phyloP scores from a whole-genome alignment of 2,888 invertebrate species.

The Marronus borbonicus region DNA sequence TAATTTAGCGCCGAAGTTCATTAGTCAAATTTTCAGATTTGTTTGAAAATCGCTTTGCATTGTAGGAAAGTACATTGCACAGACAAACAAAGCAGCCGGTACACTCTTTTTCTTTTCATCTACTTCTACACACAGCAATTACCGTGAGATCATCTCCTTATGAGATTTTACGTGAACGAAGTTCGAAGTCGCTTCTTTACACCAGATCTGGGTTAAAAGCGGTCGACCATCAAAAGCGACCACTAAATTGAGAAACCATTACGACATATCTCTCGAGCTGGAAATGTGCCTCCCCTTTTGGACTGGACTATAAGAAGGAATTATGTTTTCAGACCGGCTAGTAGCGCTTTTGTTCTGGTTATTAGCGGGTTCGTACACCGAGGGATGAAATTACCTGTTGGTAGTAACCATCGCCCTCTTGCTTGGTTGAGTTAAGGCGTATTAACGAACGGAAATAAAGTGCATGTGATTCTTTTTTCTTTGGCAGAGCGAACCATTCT shows the following conservation, averaged over 20 bases:
- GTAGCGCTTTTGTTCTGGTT: constrained; percentile 67
- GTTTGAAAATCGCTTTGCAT: too few species aligned
- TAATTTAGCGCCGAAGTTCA: too few species aligned
- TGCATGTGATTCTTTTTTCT: constrained; percentile 11
- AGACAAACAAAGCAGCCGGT: too few species aligned
- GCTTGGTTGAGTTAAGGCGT: constrained; percentile 3
- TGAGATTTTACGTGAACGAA: background rate
- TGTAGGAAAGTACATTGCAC: too few species aligned
- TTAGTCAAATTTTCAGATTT: too few species aligned
- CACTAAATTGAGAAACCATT: constrained; percentile 67
- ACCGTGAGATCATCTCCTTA: background rate
- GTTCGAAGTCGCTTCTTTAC: constrained; percentile 27
- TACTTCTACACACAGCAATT: too few species aligned
- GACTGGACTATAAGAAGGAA: constrained; percentile 55
- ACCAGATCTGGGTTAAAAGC: background rate
- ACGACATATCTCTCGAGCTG: constrained; percentile 65
- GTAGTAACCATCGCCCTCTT: constrained; percentile 4
- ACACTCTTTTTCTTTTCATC: too few species aligned
- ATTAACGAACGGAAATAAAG: constrained; percentile 23
- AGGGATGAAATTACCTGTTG: constrained; percentile 54
- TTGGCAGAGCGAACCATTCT: background rate
- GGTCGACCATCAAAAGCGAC: constrained; percentile 56
- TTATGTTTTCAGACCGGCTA: constrained; percentile 65
- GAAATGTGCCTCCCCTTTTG: background rate
- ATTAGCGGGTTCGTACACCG: constrained; percentile 61